phyloP scores from a whole-genome alignment of 1,140 invertebrate genomes.

The Apis dorsata region DNA sequence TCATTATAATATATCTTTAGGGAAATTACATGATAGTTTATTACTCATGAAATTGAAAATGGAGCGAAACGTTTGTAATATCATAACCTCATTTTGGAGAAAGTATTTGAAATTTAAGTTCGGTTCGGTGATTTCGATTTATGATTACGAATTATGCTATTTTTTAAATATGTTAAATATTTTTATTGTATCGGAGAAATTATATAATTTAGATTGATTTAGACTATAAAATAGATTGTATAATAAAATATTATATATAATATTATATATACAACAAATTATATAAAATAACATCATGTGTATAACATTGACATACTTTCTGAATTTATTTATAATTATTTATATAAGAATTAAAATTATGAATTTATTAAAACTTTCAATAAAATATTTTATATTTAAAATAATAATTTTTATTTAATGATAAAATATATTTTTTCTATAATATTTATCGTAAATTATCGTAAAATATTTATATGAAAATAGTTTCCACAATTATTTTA shows the following conservation, averaged over 20 bases:
- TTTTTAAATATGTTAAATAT: neutral
- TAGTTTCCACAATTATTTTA: too few species aligned
- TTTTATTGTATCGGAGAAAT: conserved; percentile 42
- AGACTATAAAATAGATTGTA: neutral
- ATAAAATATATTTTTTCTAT: too few species aligned
- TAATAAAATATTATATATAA: neutral
- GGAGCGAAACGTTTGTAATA: conserved; percentile 42
- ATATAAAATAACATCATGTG: too few species aligned
- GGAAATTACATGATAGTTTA: neutral
- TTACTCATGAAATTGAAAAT: conserved; percentile 24
- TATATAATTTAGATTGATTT: conserved; percentile 19
- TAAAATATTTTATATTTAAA: too few species aligned
- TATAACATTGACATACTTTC: conserved; percentile 8
- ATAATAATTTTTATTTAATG: too few species aligned
- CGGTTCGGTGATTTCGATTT: conserved; percentile 43
- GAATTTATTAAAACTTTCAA: too few species aligned
- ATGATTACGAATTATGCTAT: conserved; percentile 34
- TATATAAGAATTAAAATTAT: too few species aligned
- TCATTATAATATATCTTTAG: neutral
- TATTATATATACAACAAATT: neutral
- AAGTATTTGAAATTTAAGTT: conserved; percentile 53
- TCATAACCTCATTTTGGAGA: conserved; percentile 57
- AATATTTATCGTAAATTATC: too few species aligned
- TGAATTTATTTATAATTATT: neutral
- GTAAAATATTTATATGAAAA: too few species aligned